Evolutionary conservation across 2,113 vertebrate species (phyloP), one percentile per base, ranked within the genome.

Genomic region (Leptodactylus fuscus): DNA sequence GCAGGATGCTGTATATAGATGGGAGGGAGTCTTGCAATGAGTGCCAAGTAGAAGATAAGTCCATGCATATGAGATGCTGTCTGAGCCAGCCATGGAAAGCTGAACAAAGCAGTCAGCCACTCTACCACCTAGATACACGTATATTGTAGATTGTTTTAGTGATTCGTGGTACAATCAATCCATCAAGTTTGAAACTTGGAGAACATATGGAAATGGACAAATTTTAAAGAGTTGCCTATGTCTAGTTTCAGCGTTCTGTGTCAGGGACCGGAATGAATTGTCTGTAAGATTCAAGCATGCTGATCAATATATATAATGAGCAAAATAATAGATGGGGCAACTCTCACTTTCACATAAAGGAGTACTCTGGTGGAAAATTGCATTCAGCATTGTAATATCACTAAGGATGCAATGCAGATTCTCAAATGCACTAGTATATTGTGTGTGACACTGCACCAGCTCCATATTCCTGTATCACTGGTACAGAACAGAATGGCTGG

Each of bases 41-140:
- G 80, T 70, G 81, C 65, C 46, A 71, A 71, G 81, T 22, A 82
- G n/a, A 70, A 81, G 58, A 81, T 41, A 22, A 58, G 53, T 44
- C 34, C 24, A 34, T 44, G 77, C 46, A 48, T 69, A 27, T 70
- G 80, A 81, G 80, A 69, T n/a, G 55, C n/a, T n/a, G n/a, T n/a
- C n/a, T 81, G 55, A 46, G n/a, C n/a, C 38, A 70, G 41, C 44
- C 6, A 36, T 20, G 80, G 10, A 49, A 46, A 36, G 44, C 44
- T 34, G 24, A 44, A 48, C 44, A 49, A 69, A 65, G 62, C 80
- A 69, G 62, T 44, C 60, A 69, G 46, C 41, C 18, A 44, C 29
- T 3, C 44, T n/a, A 36, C 80, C 62, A 81, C 22, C 34, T 38
- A 71, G 11, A 74, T 7, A 34, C 15, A 9, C 1, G 16, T 16